These are phyloP conservation scores for Erpornis zantholeuca DNA, from an alignment of 2,113 vertebrate species.

Conservation along the genomic window DNA sequence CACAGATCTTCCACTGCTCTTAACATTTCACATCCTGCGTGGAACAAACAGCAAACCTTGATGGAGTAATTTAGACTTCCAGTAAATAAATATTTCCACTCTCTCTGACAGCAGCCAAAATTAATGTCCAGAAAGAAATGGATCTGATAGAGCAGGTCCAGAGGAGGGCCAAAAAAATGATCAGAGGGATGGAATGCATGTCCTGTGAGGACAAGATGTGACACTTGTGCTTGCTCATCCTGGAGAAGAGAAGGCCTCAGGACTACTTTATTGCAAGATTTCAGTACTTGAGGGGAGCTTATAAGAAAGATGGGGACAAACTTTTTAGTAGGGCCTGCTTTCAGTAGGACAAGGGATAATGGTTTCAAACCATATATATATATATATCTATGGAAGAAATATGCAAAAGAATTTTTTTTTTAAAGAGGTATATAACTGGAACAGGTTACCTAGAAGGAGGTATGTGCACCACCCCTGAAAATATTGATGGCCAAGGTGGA, in stretches of 20 bases:
- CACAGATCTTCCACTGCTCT: neutral
- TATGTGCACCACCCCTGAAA: neutral
- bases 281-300: neutral
- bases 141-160: neutral
- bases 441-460: neutral
- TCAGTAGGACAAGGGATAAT: neutral
- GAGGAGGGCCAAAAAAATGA: neutral
- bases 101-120: neutral
- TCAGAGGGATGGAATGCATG: neutral
- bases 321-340: neutral
- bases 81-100: neutral
- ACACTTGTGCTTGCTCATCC: neutral
- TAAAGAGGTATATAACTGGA: accelerated
- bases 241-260: neutral
- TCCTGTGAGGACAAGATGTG: neutral
- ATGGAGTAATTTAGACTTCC: neutral
- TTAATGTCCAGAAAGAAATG: neutral
- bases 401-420: neutral
- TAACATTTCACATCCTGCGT: neutral
- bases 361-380: neutral
- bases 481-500: neutral
- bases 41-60: neutral
- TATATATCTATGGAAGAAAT: neutral
- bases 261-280: accelerated
- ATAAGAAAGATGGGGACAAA: neutral